Base-by-base conservation (phyloP, 2,113 vertebrate genomes). In the Cisticola juncidis region DNA sequence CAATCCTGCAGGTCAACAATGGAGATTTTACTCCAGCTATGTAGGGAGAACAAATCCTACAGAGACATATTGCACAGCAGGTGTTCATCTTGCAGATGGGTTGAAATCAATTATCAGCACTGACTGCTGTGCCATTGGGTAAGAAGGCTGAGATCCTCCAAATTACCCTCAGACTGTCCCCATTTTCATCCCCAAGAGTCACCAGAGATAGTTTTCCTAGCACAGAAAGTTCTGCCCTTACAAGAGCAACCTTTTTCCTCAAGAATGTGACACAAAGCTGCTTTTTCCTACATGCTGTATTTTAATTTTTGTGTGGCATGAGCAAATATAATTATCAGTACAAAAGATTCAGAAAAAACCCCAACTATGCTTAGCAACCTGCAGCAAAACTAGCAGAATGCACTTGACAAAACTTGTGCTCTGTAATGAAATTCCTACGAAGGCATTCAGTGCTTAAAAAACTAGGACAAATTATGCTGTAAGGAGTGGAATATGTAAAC, bases 391-490 rank as follows among this genome's bases (percentile, higher is more conserved):
- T 33, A 92, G 86, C 94, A 90, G 93, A 95, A 96, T n/a, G 57
- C 84, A 77, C 48, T 94, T 24, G 68, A 93, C 82, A 92, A 81
- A 95, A 93, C 93, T 95, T 79, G 45, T 0, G 51, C 74, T 95
- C 70, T 38, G 2, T 88, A 96, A 92, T 81, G 95, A 94, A 95
- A 96, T 94, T 94, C 90, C 76, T 92, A 65, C 0, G 0, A 94
- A 88, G 73, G 44, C 80, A 92, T 74, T 80, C 33, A 9, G 79
- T 50, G 53, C 88, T 90, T 94, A 74, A 90, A 90, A 95, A 96
- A 71, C 94, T 94, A 88, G 95, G 95, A 96, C 94, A 94, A 95
- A 96, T 90, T 24, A 88, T 81, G 86, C 96, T 96, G 92, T 94
- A 93, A 95, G 92, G 88, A 96, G 93, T 13, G 29, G 92, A 94